These are phyloP conservation scores for Salmo trutta DNA, from an alignment of 2,797 vertebrate species.

Conservation along the genomic window DNA sequence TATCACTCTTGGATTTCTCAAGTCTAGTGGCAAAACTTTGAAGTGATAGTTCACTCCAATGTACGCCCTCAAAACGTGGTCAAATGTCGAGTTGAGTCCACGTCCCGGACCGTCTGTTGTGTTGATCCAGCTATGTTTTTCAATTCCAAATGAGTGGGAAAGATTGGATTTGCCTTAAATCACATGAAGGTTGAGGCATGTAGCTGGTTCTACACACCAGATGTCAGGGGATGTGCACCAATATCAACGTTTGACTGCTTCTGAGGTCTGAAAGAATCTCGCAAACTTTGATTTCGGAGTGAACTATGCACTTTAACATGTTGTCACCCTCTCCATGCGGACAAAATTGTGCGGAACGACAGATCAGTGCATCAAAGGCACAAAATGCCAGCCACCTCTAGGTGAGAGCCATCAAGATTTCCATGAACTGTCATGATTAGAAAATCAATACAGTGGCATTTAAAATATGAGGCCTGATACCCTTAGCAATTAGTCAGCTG, in stretches of 20 bases:
- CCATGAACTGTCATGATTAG: neutral
- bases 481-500: neutral
- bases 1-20: neutral
- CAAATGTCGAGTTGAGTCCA: too few relatives aligned
- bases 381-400: neutral
- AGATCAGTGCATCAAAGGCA: neutral
- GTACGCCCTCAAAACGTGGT: too few relatives aligned
- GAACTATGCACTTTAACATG: too few relatives aligned
- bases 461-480: neutral
- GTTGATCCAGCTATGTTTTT: neutral
- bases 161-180: neutral
- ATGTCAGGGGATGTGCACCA: neutral
- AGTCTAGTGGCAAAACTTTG: neutral
- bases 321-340: neutral
- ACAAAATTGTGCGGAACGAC: neutral
- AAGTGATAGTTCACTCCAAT: too few relatives aligned
- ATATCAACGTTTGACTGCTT: too few relatives aligned
- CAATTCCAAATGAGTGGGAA: neutral
- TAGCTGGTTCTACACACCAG: neutral
- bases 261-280: neutral
- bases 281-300: neutral
- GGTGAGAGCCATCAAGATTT: neutral
- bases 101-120: neutral
- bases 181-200: too few relatives aligned
- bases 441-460: constrained; percentile 6